phyloP scores from a whole-genome alignment of 2,113 vertebrate genomes.

The Miniopterus natalensis region DNA sequence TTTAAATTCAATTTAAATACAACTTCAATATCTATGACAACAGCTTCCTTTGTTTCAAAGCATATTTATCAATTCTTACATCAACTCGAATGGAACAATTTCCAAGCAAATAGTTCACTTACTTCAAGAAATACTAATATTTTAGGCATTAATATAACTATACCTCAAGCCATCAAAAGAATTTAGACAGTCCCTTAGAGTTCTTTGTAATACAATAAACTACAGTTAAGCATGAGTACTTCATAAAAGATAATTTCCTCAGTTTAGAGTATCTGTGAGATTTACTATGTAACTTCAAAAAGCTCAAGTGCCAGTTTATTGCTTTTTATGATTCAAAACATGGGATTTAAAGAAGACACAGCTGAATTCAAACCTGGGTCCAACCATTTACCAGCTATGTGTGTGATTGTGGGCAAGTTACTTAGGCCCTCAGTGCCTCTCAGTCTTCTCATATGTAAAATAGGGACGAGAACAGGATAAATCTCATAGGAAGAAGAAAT shows the following conservation, averaged over 20 bases:
- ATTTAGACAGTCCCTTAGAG: neutral
- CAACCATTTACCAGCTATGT: neutral
- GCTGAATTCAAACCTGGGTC: neutral
- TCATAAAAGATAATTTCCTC: neutral
- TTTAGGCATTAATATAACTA: constrained; percentile 13
- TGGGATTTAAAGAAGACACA: neutral
- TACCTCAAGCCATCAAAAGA: neutral
- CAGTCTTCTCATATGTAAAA: neutral
- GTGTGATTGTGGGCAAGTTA: neutral
- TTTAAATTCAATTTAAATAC: constrained; percentile 7
- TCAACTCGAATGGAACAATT: neutral
- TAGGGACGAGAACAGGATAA: neutral
- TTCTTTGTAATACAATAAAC: neutral
- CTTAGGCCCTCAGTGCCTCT: neutral
- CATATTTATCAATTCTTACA: neutral
- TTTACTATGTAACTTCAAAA: neutral
- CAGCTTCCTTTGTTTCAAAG: constrained; percentile 22
- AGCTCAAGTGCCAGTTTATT: neutral
- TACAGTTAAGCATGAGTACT: neutral
- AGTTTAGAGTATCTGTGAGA: neutral
- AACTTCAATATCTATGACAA: neutral
- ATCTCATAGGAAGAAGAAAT: neutral
- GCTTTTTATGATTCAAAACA: neutral
- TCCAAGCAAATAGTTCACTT: neutral
- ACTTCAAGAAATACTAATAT: constrained; percentile 14